A percentile compares a stretch with the other conserved stretches of the same genome.
Evolutionary conservation across 2,797 vertebrate species (phyloP).

Genomic region (Halcyon smyrnensis): DNA sequence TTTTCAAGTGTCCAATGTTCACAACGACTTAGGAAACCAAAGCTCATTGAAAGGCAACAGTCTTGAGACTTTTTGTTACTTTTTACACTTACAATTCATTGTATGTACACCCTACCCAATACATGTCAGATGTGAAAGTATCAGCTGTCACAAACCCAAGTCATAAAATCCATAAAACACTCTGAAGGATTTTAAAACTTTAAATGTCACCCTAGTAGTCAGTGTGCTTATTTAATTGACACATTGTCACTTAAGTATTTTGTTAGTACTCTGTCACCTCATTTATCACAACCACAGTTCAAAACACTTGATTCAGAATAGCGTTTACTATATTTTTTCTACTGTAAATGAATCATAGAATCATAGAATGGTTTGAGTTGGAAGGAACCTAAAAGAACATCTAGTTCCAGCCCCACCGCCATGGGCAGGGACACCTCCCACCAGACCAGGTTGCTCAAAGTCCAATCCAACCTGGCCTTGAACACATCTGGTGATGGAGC

Average conservation of each 20-base stretch:
- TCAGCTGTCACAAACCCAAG: background rate
- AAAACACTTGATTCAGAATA: background rate
- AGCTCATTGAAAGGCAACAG: background rate
- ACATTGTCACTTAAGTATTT: background rate
- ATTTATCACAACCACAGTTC: background rate
- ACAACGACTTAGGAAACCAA: background rate
- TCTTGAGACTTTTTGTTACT: background rate
- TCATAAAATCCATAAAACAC: background rate
- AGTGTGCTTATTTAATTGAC: background rate
- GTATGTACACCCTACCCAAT: background rate
- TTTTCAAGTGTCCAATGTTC: background rate
- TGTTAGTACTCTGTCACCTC: background rate
- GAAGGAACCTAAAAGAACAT: background rate
- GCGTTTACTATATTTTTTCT: background rate
- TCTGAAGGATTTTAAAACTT: background rate
- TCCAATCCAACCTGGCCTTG: rapidly evolving
- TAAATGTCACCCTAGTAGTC: background rate
- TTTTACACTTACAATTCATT: background rate
- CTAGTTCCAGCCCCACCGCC: background rate
- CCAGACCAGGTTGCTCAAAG: background rate
- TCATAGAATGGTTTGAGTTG: background rate
- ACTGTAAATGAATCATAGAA: background rate
- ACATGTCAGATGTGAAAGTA: background rate
- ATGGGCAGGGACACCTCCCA: background rate
- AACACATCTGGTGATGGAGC: background rate